Percentiles rank a stretch among this genome's conserved stretches.
phyloP scores from a whole-genome alignment of 2,113 vertebrate species.

The Tragelaphus imberbis region DNA sequence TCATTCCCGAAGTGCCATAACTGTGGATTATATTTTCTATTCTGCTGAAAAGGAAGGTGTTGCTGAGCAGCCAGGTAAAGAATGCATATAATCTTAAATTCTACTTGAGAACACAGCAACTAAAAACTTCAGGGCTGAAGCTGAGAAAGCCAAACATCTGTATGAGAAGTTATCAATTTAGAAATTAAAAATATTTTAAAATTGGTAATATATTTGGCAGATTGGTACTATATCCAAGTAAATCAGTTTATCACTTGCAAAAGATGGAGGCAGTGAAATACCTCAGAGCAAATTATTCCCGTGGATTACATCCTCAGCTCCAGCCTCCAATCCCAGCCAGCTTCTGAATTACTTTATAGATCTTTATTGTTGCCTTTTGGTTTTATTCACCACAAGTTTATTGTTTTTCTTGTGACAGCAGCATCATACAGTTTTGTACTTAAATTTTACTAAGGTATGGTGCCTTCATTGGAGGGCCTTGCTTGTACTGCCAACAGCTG shows the following conservation, averaged over 20 bases:
- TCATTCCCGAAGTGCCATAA: slow-evolving; percentile 90
- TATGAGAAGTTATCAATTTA: not conserved
- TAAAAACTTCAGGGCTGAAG: not conserved
- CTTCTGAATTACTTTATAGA: not conserved
- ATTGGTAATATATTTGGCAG: not conserved
- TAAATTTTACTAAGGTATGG: not conserved
- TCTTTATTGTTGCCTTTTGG: not conserved
- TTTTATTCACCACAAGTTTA: not conserved
- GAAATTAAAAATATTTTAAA: not conserved
- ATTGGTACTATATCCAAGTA: not conserved
- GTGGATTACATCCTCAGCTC: not conserved
- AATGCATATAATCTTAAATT: not conserved
- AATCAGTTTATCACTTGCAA: not conserved
- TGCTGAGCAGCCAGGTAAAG: slow-evolving; percentile 77
- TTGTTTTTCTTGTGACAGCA: not conserved
- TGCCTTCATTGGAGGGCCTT: not conserved
- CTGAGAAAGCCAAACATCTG: not conserved
- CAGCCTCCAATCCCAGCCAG: not conserved
- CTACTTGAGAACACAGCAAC: not conserved
- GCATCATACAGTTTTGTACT: not conserved
- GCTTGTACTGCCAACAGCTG: not conserved
- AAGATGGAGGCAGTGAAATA: not conserved
- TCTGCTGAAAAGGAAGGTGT: slow-evolving; percentile 78
- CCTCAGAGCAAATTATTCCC: not conserved
- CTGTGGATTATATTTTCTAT: slow-evolving; percentile 98